Base-by-base conservation (phyloP, 2,888 invertebrate genomes). In the Pammene aurita region DNA sequence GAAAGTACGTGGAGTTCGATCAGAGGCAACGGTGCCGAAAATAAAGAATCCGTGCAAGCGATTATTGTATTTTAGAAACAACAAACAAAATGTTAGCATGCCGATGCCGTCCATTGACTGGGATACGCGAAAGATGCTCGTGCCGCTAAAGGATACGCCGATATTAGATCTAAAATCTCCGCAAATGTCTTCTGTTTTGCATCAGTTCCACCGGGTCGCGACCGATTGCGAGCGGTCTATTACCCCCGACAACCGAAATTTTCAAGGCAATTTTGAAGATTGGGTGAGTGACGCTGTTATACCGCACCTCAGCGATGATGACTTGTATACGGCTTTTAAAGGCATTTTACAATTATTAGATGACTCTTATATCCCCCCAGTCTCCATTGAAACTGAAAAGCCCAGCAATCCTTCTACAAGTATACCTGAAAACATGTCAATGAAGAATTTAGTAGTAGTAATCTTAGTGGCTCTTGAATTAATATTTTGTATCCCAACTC, bases 101-200 rank as follows among this genome's bases (percentile, higher is more conserved):
- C 94, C 95, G 0, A 80, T 94, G 48, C 95, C 95, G 0, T 92
- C 92, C 72, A 90, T 95, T 46, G 94, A 94, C 75, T 94, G 95
- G 83, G 87, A 91, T n/a, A 90, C 93, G 0, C 86, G 89, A 42
- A 89, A 93, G n/a, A 93, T 95, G 77, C 95, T 95, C 61, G 76
- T 95, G 26, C 95, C 95, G 0, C 90, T 95, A 62, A 94, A 90
- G 75, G 84, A 85, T 54, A 70, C 79, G 13, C 77, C 86, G 0
- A 67, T 88, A 6, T 73, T 89, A 46, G 71, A 79, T 16, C 74
- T 92, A 5, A 73, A 78, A 2, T 80, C 81, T 0, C 80, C 81
- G 34, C 75, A 83, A 55, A 73, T 83, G 0, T 81, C 84, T 10
- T 85, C 88, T 65, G 85, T 90, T 26, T 80, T 95, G 54, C 83